Evolutionary conservation across 2,797 vertebrate species (phyloP).

Genomic region (Lepilemur ruficaudatus): DNA sequence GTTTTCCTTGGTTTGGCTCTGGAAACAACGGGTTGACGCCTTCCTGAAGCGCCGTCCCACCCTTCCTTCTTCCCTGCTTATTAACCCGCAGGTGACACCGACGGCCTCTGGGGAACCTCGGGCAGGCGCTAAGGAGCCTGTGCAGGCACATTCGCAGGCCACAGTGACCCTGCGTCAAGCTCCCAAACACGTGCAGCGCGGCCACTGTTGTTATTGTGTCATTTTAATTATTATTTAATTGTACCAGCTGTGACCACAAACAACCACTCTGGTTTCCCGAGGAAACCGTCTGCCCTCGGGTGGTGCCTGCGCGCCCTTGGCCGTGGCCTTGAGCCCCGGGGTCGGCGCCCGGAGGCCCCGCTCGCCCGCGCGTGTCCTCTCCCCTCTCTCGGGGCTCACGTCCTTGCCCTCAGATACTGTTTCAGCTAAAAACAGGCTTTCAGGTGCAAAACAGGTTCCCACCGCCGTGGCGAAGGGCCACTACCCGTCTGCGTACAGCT

Average conservation of each 20-base stretch:
- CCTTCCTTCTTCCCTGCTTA: too few relatives aligned
- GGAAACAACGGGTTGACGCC: not conserved
- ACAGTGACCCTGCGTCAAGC: not conserved
- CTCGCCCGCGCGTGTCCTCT: not conserved
- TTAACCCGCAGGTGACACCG: not conserved
- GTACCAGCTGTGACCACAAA: not conserved
- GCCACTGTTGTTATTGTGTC: not conserved
- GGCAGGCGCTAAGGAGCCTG: too few relatives aligned
- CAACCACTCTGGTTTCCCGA: not conserved
- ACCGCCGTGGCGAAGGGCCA: not conserved
- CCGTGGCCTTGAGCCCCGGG: not conserved
- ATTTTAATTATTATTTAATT: not conserved
- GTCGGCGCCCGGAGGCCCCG: not conserved
- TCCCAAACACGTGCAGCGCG: not conserved
- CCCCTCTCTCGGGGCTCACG: not conserved
- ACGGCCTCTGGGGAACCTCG: not conserved
- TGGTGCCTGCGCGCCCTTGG: not conserved
- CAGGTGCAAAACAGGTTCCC: not conserved
- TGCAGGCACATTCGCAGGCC: fast-evolving
- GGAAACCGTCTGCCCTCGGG: not conserved
- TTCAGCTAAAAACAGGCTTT: not conserved
- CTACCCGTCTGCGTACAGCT: not conserved
- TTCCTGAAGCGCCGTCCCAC: not conserved
- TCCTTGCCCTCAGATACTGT: not conserved
- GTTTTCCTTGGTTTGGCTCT: not conserved